phyloP scores from a whole-genome alignment of 2,113 vertebrate species.

The Syrrhaptes paradoxus region DNA sequence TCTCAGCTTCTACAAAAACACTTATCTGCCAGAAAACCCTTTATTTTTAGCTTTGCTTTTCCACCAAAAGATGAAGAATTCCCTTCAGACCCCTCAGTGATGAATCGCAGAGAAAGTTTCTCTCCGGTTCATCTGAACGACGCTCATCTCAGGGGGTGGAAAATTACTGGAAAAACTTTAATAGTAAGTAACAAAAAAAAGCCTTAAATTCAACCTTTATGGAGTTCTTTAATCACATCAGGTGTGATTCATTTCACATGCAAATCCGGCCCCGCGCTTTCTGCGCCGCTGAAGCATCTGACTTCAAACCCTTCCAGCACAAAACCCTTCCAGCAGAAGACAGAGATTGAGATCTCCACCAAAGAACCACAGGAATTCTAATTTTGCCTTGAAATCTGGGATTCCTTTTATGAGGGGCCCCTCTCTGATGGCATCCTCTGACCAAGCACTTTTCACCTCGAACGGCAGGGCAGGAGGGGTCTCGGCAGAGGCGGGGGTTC shows the following conservation, averaged over 20 bases:
- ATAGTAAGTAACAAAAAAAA: constrained; percentile 29
- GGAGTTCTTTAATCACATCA: background rate
- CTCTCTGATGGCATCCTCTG: background rate
- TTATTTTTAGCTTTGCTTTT: constrained; percentile 52
- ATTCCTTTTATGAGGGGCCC: background rate
- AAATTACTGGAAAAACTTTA: constrained; percentile 50
- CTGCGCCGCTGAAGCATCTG: background rate
- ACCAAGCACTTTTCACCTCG: rapidly evolving
- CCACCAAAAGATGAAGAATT: constrained; percentile 50
- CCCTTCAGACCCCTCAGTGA: constrained; percentile 51
- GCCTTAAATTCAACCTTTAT: constrained; percentile 22
- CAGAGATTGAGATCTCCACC: background rate
- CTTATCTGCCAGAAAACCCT: background rate
- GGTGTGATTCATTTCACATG: constrained; percentile 54
- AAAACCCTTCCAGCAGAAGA: background rate
- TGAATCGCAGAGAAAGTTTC: constrained; percentile 39
- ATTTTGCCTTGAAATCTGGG: background rate
- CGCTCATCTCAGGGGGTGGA: constrained; percentile 24
- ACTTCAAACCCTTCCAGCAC: constrained; percentile 52
- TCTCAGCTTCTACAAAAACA: background rate
- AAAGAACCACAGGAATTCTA: background rate
- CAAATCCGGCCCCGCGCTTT: constrained; percentile 36
- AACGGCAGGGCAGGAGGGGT: background rate
- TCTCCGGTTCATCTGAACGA: background rate
- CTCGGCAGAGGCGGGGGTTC: no score